Percentiles rank a stretch among this genome's conserved stretches.
Conservation (phyloP, 1,140 invertebrate species). For the Holotrichia oblita region DNA sequence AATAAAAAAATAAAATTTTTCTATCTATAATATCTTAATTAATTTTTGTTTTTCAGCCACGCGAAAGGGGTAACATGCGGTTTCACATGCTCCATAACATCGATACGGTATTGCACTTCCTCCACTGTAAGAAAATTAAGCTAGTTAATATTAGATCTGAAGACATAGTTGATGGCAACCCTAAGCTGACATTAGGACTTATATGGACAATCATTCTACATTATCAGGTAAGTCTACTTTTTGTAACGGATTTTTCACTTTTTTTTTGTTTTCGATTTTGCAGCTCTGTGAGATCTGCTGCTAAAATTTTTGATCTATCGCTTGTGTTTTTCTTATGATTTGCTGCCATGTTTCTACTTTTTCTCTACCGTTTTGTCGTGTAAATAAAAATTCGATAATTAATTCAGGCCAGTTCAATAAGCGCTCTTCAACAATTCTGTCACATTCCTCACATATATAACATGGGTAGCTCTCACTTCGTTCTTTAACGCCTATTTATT, state of each 20-base stretch:
- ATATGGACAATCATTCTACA: constrained; percentile 99
- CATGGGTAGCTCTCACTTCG: background rate
- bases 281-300: background rate
- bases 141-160: constrained; percentile 98
- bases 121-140: constrained; percentile 95
- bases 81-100: constrained; percentile 98
- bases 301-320: background rate
- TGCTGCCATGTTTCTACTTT: constrained; percentile 9
- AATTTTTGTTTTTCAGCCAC: constrained; percentile 75
- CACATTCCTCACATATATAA: background rate
- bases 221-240: constrained; percentile 88
- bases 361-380: constrained; percentile 14
- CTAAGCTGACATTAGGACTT: constrained; percentile 96
- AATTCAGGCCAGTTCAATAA: constrained; percentile 34
- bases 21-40: too few relatives aligned
- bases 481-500: constrained; percentile 35
- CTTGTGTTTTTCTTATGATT: constrained; percentile 36
- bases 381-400: constrained; percentile 1
- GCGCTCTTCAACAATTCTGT: constrained; percentile 22
- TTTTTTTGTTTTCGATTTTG: constrained; percentile 15
- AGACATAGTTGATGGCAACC: constrained; percentile 99
- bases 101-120: constrained; percentile 92
- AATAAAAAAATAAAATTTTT: too few relatives aligned
- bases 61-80: constrained; percentile 94
- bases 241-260: constrained; percentile 43